A percentile compares a stretch with the other conserved stretches of the same genome.
phyloP scores from a whole-genome alignment of 2,113 vertebrate species.

The Columba livia region DNA sequence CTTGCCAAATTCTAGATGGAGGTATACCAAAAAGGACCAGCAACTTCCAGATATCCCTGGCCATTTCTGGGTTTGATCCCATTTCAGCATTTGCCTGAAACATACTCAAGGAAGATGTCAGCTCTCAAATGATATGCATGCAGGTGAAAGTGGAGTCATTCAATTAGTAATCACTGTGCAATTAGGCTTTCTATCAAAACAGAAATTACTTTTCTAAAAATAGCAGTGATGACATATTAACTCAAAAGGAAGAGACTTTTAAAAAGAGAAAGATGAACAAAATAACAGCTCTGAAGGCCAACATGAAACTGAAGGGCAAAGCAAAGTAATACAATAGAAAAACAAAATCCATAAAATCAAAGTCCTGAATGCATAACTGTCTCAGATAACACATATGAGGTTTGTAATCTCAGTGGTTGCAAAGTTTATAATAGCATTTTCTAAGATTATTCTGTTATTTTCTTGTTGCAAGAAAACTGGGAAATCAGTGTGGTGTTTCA shows the following conservation, averaged over 20 bases:
- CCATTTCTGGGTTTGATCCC: neutral
- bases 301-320: neutral
- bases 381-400: neutral
- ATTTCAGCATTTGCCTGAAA: neutral
- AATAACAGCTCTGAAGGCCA: neutral
- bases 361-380: neutral
- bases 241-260: neutral
- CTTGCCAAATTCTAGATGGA: neutral
- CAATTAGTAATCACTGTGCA: slow-evolving; percentile 29
- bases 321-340: neutral
- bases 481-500: neutral
- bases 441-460: slow-evolving; percentile 12
- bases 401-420: neutral
- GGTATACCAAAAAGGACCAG: neutral
- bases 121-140: rapidly evolving
- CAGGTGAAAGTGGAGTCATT: neutral
- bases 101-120: neutral
- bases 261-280: neutral
- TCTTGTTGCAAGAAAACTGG: neutral
- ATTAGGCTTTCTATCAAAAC: slow-evolving; percentile 36
- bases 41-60: neutral
- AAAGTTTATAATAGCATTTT: slow-evolving; percentile 6
- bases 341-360: neutral
- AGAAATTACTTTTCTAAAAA: slow-evolving; percentile 48
- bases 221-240: neutral